phyloP scores from a whole-genome alignment of 2,888 invertebrate genomes.

The Hofmannophila pseudospretella region DNA sequence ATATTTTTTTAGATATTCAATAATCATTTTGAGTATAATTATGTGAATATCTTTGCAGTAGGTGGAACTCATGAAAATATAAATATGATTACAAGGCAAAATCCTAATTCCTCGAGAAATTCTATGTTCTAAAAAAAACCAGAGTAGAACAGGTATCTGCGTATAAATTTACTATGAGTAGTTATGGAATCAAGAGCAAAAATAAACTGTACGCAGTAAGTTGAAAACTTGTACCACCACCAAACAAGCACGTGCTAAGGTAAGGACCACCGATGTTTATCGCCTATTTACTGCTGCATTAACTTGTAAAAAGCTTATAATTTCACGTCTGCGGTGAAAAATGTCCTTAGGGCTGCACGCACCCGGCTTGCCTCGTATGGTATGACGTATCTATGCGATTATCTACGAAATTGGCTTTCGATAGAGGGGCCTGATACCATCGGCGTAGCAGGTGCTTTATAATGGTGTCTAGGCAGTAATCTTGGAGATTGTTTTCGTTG shows the following conservation, averaged over 20 bases:
- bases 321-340: conserved; percentile 57
- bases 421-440: conserved; percentile 9
- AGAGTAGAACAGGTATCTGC: no score
- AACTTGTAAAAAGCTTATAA: conserved; percentile 68
- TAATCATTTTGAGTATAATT: no score
- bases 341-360: conserved; percentile 44
- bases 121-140: no score
- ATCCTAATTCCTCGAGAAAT: no score
- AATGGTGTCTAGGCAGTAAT: conserved; percentile 3
- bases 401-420: conserved; percentile 14
- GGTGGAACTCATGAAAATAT: no score
- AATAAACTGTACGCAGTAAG: conserved; percentile 11
- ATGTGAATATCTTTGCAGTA: no score
- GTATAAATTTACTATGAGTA: no score
- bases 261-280: conserved; percentile 51
- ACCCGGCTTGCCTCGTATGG: conserved; percentile 10
- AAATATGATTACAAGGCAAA: no score
- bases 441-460: conserved; percentile 14
- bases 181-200: no score
- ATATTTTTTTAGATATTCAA: no score
- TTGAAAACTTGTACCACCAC: conserved; percentile 26
- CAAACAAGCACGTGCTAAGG: conserved; percentile 48
- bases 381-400: conserved; percentile 11
- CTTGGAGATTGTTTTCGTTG: neutral
- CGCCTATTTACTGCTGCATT: conserved; percentile 63